Conservation (phyloP, 92 coral and sea anemone species). For the Metridium senile region DNA sequence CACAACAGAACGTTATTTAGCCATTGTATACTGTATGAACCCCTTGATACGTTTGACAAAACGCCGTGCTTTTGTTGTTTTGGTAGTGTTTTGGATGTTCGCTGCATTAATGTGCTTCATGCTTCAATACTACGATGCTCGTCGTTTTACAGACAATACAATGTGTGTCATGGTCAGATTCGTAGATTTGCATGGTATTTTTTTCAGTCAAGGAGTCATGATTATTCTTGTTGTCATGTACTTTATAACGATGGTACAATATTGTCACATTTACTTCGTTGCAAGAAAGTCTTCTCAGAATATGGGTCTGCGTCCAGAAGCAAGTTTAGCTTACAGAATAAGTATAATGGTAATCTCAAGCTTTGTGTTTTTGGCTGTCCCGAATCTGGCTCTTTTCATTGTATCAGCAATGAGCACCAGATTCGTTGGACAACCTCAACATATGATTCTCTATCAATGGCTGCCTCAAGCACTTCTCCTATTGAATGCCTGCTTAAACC, state of each 20-base stretch:
- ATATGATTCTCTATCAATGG: constrained; percentile 27
- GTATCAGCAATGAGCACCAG: neutral
- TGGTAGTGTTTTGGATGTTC: constrained; percentile 23
- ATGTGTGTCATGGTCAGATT: constrained; percentile 51
- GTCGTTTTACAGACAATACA: constrained; percentile 34
- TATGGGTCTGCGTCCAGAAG: constrained; percentile 46
- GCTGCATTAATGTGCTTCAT: constrained; percentile 27
- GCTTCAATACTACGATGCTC: constrained; percentile 30
- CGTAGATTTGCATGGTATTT: constrained; percentile 16
- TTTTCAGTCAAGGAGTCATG: constrained; percentile 37
- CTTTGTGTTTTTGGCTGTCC: constrained; percentile 50
- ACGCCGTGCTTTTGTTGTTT: neutral
- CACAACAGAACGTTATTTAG: constrained; percentile 50
- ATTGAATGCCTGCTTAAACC: constrained; percentile 56
- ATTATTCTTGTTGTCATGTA: constrained; percentile 29
- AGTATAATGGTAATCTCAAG: constrained; percentile 50
- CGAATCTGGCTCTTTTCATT: constrained; percentile 23
- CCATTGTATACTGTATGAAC: constrained; percentile 48
- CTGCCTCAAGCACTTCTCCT: constrained; percentile 53
- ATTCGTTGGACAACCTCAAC: neutral
- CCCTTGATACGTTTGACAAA: constrained; percentile 32
- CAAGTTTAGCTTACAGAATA: constrained; percentile 53
- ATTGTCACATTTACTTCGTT: constrained; percentile 44
- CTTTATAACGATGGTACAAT: constrained; percentile 29
- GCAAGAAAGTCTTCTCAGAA: constrained; percentile 42